Evolutionary conservation across 2,797 vertebrate species (phyloP).

Genomic region (Manis pentadactyla): DNA sequence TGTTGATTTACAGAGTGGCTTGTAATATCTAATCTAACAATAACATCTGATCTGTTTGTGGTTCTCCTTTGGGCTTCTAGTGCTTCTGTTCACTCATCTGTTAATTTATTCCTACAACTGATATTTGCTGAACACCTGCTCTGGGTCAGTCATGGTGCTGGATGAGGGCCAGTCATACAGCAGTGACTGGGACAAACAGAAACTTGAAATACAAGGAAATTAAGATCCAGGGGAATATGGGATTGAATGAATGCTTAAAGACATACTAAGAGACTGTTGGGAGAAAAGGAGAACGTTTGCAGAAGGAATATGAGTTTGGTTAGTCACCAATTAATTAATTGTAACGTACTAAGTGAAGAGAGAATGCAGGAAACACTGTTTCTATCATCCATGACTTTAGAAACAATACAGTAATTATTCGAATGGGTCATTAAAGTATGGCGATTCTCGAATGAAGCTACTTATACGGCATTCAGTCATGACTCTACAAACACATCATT

Average conservation of each 20-base stretch:
- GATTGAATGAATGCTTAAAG: neutral
- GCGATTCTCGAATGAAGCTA: neutral
- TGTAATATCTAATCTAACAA: neutral
- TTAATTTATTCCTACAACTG: neutral
- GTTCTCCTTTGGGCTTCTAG: neutral
- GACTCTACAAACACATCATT: neutral
- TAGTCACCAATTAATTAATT: neutral
- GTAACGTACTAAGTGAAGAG: neutral
- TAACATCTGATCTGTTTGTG: neutral
- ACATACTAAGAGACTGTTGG: neutral
- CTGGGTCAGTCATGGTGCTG: neutral
- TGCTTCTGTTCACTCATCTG: neutral
- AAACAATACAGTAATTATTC: neutral
- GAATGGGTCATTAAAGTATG: neutral
- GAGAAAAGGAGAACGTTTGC: neutral
- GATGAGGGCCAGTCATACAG: neutral
- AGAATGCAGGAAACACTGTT: neutral
- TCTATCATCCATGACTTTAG: neutral
- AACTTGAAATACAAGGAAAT: neutral
- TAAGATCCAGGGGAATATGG: neutral
- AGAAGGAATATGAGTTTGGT: neutral
- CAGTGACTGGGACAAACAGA: neutral
- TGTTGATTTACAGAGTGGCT: neutral
- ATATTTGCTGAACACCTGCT: neutral
- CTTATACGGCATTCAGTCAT: neutral